Evolutionary conservation across 1,140 invertebrate species (phyloP).

Genomic region (Druon quercuslanigerum): DNA sequence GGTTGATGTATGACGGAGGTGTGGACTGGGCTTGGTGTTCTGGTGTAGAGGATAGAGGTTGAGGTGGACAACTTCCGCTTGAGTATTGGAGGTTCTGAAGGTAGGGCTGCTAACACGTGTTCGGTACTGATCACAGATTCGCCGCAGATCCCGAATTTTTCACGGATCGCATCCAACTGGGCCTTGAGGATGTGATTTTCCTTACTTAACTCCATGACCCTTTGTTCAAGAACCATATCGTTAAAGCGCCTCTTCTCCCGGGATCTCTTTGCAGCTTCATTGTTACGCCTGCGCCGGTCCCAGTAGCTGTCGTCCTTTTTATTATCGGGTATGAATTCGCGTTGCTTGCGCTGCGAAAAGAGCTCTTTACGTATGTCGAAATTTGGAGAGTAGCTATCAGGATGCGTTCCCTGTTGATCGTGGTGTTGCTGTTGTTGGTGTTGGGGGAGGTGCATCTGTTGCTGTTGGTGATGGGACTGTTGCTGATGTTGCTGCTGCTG

Average conservation of each 20-base stretch:
- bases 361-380: conserved; percentile 84
- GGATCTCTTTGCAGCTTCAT: conserved; percentile 96
- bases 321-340: conserved; percentile 97
- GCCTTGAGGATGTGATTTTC: conserved; percentile 96
- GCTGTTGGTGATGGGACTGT: conserved; percentile 55
- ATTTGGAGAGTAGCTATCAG: conserved; percentile 64
- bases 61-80: conserved; percentile 83
- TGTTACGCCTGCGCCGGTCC: conserved; percentile 95
- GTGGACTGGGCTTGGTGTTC: conserved; percentile 80
- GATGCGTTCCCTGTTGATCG: conserved; percentile 56
- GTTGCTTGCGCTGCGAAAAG: conserved; percentile 92
- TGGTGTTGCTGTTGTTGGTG: conserved; percentile 58
- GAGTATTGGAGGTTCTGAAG: conserved; percentile 88
- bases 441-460: conserved; percentile 57
- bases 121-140: conserved; percentile 90
- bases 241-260: conserved; percentile 96
- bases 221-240: conserved; percentile 96
- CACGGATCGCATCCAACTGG: conserved; percentile 93
- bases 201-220: conserved; percentile 94
- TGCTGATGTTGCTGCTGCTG: conserved; percentile 59
- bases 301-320: conserved; percentile 99
- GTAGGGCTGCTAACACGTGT: conserved; percentile 89
- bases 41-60: conserved; percentile 75
- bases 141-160: conserved; percentile 93
- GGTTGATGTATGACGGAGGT: conserved; percentile 82